Base-by-base conservation (phyloP, 2,888 invertebrate genomes). In the Cryptus armator region DNA sequence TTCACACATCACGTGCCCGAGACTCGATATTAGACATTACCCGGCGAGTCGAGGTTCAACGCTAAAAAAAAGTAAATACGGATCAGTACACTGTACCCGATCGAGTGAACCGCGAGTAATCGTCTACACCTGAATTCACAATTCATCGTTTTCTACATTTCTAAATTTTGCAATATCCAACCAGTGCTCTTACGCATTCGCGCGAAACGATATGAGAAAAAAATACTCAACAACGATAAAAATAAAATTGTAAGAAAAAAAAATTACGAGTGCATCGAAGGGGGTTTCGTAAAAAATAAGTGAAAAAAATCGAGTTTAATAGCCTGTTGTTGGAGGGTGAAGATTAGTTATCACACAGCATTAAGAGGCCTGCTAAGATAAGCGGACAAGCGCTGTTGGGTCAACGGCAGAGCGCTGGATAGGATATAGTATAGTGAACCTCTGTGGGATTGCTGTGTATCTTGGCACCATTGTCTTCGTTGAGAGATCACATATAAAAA, bases 341-440 rank as follows among this genome's bases (percentile, higher is more conserved):
- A 72, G 82, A 85, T 67, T 78, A 84, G 74, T 81, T 85, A 85
- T 85, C 85, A 66, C 37, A 48, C 46, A 37, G 46, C 64, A 48
- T 71, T 76, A 72, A 72, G 64, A 62, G 51, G 56, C 64, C 37
- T 51, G 66, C 14, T n/a, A 53, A 76, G 85, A 85, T 85, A 85
- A 80, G 43, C 37, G 44, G 53, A 66, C 79, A 76, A 67, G 62
- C 66, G 67, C 76, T 59, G 59, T 67, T 79, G 48, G 62, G 76
- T 79, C 67, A 82, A 67, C 66, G 62, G 72, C 71, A 59, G 59
- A 76, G 78, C 62, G 4, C n/a, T 29, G 79, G 72, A 19, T 76
- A 71, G 64, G 48, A 16, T 71, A 71, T 68, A 71, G 75, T n/a
- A 68, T 10, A 78, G 81, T 70, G 64, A 37, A 75, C 59, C 43